Evolutionary conservation across 2,888 invertebrate species (phyloP), one percentile per base, ranked within the genome.

Genomic region (Ichneumoninae sp.): DNA sequence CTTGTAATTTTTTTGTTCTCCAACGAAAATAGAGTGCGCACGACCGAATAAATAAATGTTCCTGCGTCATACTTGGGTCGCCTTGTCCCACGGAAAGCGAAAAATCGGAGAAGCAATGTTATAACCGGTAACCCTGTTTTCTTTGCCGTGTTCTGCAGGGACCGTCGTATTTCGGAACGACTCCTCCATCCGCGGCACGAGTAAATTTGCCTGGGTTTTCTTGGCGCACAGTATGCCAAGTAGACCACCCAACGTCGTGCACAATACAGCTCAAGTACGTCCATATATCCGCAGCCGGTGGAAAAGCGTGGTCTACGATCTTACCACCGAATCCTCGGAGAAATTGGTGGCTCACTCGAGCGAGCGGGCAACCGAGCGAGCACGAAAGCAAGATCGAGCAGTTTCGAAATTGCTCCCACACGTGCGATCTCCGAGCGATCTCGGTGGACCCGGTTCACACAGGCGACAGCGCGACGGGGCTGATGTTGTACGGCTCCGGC

Each of bases 401-500:
- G 66, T 77, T 81, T 73, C 77, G 26, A 81, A 83, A 83, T 73
- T 73, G 73, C 63, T 83, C 75, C 69, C 57, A 44, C 60, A 30
- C 74, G 79, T 76, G 66, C 60, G 70, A 79, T 83, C 70, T 66
- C 57, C 50, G 19, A 71, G 40, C 75, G 70, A 80, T 80, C 75
- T 83, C 63, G 70, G 83, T 75, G 80, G 79, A 83, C 83, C 76
- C 66, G 57, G 75, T 83, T 80, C 80, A 36, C 33, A 65, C 74
- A 47, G 60, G 26, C 50, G 47, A 19, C 70, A 50, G n/a, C 0
- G 26, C 40, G 26, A 3, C 30, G 1, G 26, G 30, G 40, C 7
- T 44, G 57, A 60, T 71, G 57, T 70, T 69, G 63, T 26, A 16
- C 44, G 13, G 30, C 57, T 54, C 44, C 50, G 16, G 63, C 63